A percentile compares a stretch with the other conserved stretches of the same genome.
These are phyloP conservation scores for Sphecodes monilicornis DNA, from an alignment of 2,888 invertebrate genomes.

Conservation along the genomic window DNA sequence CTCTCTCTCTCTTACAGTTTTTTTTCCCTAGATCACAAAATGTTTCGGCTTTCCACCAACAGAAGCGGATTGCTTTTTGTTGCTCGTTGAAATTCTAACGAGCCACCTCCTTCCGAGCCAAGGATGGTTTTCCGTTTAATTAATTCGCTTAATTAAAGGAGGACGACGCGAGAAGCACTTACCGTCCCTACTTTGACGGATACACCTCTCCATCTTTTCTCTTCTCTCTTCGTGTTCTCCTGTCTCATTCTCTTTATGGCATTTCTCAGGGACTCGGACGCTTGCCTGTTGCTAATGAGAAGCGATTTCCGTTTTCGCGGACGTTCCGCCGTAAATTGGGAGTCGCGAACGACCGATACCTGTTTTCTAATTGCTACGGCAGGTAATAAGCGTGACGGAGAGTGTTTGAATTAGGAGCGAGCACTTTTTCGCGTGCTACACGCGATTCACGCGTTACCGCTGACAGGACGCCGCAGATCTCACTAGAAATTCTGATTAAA, in stretches of 20 bases:
- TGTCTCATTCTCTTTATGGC: background rate
- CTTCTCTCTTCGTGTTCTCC: background rate
- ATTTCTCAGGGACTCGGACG: conserved; percentile 6
- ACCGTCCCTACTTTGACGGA: conserved; percentile 53
- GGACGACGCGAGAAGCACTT: conserved; percentile 48
- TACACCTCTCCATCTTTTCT: background rate
- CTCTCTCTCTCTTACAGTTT: background rate
- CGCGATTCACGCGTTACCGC: background rate
- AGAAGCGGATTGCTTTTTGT: background rate
- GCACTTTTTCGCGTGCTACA: background rate
- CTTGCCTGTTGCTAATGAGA: conserved; percentile 56
- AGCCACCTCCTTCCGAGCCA: conserved; percentile 19
- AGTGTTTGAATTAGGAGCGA: background rate
- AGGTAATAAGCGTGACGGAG: background rate
- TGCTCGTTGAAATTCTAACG: conserved; percentile 41
- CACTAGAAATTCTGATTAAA: background rate
- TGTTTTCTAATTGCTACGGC: conserved; percentile 30
- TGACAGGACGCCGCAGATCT: background rate
- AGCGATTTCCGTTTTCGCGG: conserved; percentile 9
- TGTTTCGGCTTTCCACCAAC: background rate
- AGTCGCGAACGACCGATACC: conserved; percentile 7
- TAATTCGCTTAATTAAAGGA: conserved; percentile 60
- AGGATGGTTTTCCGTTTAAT: conserved; percentile 50
- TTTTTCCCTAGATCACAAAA: background rate
- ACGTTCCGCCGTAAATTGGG: conserved; percentile 5